These are phyloP conservation scores for Fissipunctia ypsillon DNA, from an alignment of 2,888 invertebrate species.

Conservation along the genomic window DNA sequence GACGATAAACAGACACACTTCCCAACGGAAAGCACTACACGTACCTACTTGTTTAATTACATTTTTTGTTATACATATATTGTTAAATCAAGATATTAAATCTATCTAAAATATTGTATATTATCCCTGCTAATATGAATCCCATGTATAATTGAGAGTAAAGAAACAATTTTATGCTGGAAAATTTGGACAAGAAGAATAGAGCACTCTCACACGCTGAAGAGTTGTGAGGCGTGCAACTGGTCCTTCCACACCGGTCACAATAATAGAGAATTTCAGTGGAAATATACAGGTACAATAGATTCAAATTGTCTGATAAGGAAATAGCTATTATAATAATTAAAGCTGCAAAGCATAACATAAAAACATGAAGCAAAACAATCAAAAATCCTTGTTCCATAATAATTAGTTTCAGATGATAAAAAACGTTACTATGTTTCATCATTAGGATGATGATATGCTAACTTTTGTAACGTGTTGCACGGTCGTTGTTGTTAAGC, in stretches of 20 bases:
- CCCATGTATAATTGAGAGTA: no score
- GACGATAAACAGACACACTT: no score
- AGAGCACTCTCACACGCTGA: background rate
- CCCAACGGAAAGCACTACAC: no score
- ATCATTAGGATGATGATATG: background rate
- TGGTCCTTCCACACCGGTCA: background rate
- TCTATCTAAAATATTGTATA: no score
- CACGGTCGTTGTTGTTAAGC: no score
- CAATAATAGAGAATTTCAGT: background rate
- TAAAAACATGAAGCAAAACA: background rate
- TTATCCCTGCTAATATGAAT: no score
- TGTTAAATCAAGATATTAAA: no score
- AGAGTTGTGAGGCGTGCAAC: background rate
- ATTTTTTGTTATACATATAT: no score
- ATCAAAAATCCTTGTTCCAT: background rate
- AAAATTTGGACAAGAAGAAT: background rate
- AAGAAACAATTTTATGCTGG: background rate
- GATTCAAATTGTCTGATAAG: background rate
- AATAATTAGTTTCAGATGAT: background rate
- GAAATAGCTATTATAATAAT: background rate
- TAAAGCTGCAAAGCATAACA: background rate
- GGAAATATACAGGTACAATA: background rate
- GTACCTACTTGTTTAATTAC: no score
- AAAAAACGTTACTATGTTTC: background rate
- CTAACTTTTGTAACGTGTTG: background rate